A percentile compares a stretch with the other conserved stretches of the same genome.
Evolutionary conservation across 2,888 invertebrate species (phyloP).

Genomic region (Galerucella nymphaeae): DNA sequence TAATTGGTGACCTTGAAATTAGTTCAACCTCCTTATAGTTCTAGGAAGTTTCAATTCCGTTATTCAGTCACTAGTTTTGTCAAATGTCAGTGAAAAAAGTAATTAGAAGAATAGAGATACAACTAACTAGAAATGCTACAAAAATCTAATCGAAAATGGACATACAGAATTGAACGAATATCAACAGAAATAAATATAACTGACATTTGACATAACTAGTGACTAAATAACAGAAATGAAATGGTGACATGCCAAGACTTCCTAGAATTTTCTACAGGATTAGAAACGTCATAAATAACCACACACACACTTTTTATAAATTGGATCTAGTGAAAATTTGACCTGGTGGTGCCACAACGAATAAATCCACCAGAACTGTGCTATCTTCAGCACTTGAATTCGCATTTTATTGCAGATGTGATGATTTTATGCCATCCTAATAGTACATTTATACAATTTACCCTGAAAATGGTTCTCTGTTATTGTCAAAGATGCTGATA

Average conservation of each 20-base stretch:
- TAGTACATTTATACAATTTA: constrained; percentile 18
- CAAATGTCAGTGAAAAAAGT: no score
- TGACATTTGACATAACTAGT: no score
- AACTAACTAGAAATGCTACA: no score
- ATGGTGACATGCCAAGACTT: no score
- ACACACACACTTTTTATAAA: background rate
- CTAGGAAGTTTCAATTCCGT: no score
- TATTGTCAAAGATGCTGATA: constrained; percentile 7
- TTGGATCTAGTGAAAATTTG: background rate
- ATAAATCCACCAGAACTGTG: constrained; percentile 1
- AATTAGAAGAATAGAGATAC: no score
- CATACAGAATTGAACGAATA: no score
- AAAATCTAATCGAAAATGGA: no score
- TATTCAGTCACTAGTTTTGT: no score
- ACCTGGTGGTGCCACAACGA: background rate
- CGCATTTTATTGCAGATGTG: constrained; percentile 8
- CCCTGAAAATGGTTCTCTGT: background rate
- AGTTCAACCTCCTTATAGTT: background rate
- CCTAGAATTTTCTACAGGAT: no score
- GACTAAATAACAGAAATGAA: no score
- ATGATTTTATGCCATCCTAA: constrained; percentile 18
- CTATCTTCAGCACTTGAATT: background rate
- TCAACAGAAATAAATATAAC: no score
- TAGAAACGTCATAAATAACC: background rate
- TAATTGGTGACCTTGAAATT: background rate